Conservation (phyloP, 1,140 invertebrate genomes). For the Zaprionus ghesquierei region DNA sequence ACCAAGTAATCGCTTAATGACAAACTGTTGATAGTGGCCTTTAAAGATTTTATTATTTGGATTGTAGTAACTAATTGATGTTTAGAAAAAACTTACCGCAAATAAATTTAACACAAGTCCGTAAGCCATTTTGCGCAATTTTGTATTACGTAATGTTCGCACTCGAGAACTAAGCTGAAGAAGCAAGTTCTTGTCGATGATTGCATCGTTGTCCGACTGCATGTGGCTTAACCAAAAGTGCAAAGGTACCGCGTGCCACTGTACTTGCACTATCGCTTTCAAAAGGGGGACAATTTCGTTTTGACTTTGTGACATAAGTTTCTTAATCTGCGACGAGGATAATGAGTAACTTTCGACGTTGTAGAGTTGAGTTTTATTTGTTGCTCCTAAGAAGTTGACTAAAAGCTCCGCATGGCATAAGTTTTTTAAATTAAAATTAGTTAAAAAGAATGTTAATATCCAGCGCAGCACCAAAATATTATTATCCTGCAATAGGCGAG, state of each 20-base stretch:
- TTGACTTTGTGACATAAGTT: slow-evolving; percentile 10
- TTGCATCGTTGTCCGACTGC: neutral
- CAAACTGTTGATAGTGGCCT: slow-evolving; percentile 36
- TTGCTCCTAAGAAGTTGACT: slow-evolving; percentile 51
- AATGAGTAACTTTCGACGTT: slow-evolving; percentile 51
- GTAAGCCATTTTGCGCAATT: slow-evolving; percentile 25
- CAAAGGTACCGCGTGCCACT: slow-evolving; percentile 68
- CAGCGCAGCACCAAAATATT: slow-evolving; percentile 83
- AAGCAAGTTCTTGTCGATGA: slow-evolving; percentile 32
- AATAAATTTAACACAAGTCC: slow-evolving; percentile 35
- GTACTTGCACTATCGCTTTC: slow-evolving; percentile 35
- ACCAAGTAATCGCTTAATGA: slow-evolving; percentile 53
- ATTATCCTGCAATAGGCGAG: slow-evolving; percentile 82
- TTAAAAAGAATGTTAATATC: slow-evolving; percentile 73
- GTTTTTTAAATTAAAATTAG: slow-evolving; percentile 23
- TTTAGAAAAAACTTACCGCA: slow-evolving; percentile 23
- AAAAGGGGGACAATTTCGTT: slow-evolving; percentile 20
- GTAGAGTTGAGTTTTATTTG: slow-evolving; percentile 65
- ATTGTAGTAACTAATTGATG: too few relatives aligned
- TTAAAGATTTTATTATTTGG: too few relatives aligned
- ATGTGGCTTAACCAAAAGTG: slow-evolving; percentile 50
- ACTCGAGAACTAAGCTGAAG: slow-evolving; percentile 50
- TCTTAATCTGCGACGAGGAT: slow-evolving; percentile 1
- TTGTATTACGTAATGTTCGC: slow-evolving; percentile 51
- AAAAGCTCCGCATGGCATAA: slow-evolving; percentile 34